These are phyloP conservation scores for Cinara cedri DNA, from an alignment of 2,888 invertebrate species.

Conservation along the genomic window DNA sequence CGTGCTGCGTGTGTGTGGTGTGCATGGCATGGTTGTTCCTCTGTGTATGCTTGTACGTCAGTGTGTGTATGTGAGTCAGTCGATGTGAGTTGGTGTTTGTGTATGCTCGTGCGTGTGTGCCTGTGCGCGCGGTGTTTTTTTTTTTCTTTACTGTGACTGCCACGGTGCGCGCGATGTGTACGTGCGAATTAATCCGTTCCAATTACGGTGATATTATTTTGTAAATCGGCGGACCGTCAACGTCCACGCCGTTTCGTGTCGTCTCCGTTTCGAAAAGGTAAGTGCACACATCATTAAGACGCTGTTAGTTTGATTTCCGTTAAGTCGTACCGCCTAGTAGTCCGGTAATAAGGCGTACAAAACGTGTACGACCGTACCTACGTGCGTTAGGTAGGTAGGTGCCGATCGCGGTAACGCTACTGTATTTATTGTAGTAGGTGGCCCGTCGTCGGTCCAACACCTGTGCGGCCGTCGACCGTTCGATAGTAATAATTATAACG, in stretches of 20 bases:
- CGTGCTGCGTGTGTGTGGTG: conserved; percentile 3
- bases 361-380: too few relatives aligned
- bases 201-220: background rate
- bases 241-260: background rate
- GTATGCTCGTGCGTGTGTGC: background rate
- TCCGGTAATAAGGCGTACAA: too few relatives aligned
- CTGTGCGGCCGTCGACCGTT: too few relatives aligned
- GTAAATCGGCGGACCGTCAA: background rate
- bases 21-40: background rate
- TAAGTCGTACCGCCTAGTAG: background rate
- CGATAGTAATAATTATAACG: too few relatives aligned
- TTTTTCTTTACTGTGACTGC: background rate
- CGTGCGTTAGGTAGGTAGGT: too few relatives aligned
- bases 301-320: background rate
- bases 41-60: conserved; percentile 3
- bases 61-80: background rate
- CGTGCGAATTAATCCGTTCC: conserved; percentile 38
- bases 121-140: conserved; percentile 12
- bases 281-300: background rate
- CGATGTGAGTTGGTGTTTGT: background rate
- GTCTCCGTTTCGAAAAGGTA: conserved; percentile 5
- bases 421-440: too few relatives aligned
- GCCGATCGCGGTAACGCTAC: too few relatives aligned
- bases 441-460: too few relatives aligned
- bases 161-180: conserved; percentile 32